Base-by-base conservation (phyloP, 2,888 invertebrate genomes). In the Eupithecia insigniata region DNA sequence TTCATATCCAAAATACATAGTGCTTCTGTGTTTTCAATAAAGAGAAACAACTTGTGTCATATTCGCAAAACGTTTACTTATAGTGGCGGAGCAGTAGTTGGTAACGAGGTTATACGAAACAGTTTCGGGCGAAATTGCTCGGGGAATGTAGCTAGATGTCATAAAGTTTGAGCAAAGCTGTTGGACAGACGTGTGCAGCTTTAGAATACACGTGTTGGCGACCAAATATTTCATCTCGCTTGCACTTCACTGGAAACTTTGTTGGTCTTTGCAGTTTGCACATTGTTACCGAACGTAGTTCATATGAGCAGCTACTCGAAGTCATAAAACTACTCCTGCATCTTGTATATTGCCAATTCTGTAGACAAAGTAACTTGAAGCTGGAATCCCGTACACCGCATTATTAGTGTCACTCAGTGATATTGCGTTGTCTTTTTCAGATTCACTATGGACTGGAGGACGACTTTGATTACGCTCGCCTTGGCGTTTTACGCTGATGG, bases 71-170 rank as follows among this genome's bases (percentile, higher is more conserved):
- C 89, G 89, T 89, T 90, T 89, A 88, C 89, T 90, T 87, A 88
- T 89, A 84, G 84, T 83, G 82, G 82, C 81, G 82, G 81, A 83
- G 83, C 86, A 84, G 85, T 86, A 89, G 87, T 90, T 87, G 86
- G 90, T 92, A 91, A 92, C 91, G 87, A 91, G 90, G 90, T 91
- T 91, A 89, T 89, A 89, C 89, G 86, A 86, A 89, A 89, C 90
- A 88, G 88, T 91, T 91, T 89, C 88, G 80, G 86, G 82, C 83
- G 87, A 90, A 89, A 92, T 91, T 91, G 92, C 88, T 89, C 84
- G 78, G 87, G 87, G 88, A 90, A 90, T 89, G 89, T 86, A 84
- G 88, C 88, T 85, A 85, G 89, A 87, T 91, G 90, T 91, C 92
- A 91, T 93, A 92, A 93, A 92, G 89, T 92, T 92, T 88, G 84